These are phyloP conservation scores for Hipposideros larvatus DNA, from an alignment of 2,797 vertebrate species.

Conservation along the genomic window DNA sequence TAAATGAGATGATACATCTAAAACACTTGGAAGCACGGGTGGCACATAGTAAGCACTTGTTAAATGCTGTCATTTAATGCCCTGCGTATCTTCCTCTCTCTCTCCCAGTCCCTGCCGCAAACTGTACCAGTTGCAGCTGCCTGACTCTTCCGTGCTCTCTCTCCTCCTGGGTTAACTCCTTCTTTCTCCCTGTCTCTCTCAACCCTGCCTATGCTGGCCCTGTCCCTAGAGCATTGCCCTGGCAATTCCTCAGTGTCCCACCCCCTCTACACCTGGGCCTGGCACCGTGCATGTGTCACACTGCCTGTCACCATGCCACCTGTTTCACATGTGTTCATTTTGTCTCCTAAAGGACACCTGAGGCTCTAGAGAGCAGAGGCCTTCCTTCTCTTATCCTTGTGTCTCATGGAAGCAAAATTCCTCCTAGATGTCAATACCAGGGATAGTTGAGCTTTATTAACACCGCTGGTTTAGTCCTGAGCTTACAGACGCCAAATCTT, in stretches of 20 bases:
- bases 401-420: not conserved
- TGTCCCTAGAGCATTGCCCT: not conserved
- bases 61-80: not conserved
- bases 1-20: not conserved
- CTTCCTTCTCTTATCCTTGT: not conserved
- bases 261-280: not conserved
- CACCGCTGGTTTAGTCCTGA: not conserved
- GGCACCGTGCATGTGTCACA: not conserved
- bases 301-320: too few species aligned
- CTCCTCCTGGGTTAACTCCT: not conserved
- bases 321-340: not conserved
- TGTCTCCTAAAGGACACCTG: not conserved
- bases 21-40: not conserved
- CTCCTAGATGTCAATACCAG: not conserved
- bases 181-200: not conserved
- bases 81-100: rapidly evolving
- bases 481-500: not conserved
- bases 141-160: not conserved
- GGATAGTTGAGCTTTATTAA: not conserved
- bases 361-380: not conserved
- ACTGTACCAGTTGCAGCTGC: not conserved
- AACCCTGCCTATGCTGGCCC: not conserved
- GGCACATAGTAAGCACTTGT: not conserved
- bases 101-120: not conserved
- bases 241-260: not conserved